Evolutionary conservation across 2,888 invertebrate genomes (phyloP).

Genomic region (Agrochola litura): DNA sequence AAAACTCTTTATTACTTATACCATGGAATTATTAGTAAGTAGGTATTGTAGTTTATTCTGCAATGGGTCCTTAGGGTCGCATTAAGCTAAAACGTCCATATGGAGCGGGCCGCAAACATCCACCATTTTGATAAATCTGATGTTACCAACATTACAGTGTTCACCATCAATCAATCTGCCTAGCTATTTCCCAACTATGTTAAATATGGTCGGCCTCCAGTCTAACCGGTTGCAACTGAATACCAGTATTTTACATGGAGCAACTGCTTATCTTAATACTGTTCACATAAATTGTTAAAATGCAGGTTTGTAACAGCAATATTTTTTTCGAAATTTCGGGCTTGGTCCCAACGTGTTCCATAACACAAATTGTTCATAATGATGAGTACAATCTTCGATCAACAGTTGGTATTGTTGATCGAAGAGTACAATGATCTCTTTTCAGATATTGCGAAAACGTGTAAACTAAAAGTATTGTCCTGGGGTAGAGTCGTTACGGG

Average conservation of each 20-base stretch:
- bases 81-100: background rate
- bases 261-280: too few species aligned
- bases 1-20: constrained; percentile 13
- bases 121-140: background rate
- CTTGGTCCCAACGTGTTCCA: background rate
- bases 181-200: too few species aligned
- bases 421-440: background rate
- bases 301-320: background rate
- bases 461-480: background rate
- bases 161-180: background rate
- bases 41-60: background rate
- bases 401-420: too few species aligned
- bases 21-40: constrained; percentile 12
- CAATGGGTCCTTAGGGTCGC: too few species aligned
- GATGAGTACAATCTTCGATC: background rate
- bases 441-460: background rate
- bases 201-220: too few species aligned
- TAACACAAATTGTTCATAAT: background rate
- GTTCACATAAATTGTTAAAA: background rate
- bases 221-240: too few species aligned
- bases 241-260: too few species aligned
- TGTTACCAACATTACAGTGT: background rate
- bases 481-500: background rate
- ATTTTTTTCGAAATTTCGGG: background rate
- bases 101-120: background rate